A percentile compares a stretch with the other conserved stretches of the same genome.
phyloP scores from a whole-genome alignment of 2,113 vertebrate genomes.

The Podarcis cretensis region DNA sequence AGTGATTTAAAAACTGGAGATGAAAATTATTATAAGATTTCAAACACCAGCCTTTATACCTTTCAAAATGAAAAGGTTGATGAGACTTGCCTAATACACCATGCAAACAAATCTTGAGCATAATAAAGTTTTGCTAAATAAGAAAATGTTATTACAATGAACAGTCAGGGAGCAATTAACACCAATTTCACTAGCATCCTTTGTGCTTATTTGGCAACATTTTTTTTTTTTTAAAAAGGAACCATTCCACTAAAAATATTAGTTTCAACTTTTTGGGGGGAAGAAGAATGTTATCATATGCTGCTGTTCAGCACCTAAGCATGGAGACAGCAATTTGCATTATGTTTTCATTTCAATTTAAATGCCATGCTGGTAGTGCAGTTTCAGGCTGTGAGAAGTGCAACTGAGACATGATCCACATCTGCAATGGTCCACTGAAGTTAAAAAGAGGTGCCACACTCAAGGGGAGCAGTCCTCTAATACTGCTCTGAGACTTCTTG shows the following conservation, averaged over 20 bases:
- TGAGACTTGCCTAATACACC: not conserved
- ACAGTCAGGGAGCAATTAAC: not conserved
- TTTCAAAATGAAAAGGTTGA: not conserved
- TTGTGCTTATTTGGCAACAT: not conserved
- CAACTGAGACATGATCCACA: not conserved
- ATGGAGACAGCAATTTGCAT: not conserved
- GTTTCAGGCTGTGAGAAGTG: not conserved
- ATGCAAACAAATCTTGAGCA: not conserved
- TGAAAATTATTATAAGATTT: not conserved
- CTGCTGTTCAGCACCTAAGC: not conserved
- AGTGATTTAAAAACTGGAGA: not conserved
- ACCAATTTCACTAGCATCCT: not conserved
- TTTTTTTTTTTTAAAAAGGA: not conserved
- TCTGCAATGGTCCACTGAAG: not conserved
- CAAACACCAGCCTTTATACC: not conserved
- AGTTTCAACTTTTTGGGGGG: too few relatives aligned
- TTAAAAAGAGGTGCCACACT: not conserved
- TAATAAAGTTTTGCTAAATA: not conserved
- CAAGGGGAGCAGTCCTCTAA: too few relatives aligned
- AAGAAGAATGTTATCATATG: not conserved
- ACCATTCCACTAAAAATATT: accelerated
- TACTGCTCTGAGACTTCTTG: not conserved
- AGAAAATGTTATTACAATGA: not conserved
- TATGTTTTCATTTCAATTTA: not conserved
- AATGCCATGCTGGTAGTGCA: not conserved